Conservation (phyloP, 1,140 invertebrate genomes). For the Paracyclopina nana region DNA sequence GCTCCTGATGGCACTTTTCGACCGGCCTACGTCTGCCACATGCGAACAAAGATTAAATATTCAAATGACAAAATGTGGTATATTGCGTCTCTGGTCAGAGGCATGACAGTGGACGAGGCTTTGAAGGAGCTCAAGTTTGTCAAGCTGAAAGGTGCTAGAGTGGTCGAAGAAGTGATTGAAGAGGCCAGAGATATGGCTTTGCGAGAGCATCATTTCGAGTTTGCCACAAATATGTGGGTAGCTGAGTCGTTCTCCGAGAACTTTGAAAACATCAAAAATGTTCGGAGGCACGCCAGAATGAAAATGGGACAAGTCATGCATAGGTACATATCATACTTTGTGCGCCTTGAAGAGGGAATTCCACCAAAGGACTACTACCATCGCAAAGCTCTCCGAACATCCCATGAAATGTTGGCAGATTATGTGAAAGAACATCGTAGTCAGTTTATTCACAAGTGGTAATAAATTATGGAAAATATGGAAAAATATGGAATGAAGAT, state of each 20-base stretch:
- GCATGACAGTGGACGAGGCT: slow-evolving; percentile 82
- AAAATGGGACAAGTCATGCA: slow-evolving; percentile 51
- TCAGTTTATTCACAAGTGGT: slow-evolving; percentile 20
- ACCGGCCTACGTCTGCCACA: slow-evolving; percentile 53
- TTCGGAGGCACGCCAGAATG: slow-evolving; percentile 52
- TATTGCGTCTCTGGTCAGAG: slow-evolving; percentile 57
- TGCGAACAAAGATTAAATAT: slow-evolving; percentile 62
- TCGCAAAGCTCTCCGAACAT: slow-evolving; percentile 33
- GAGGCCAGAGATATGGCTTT: slow-evolving; percentile 78
- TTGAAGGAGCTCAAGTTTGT: slow-evolving; percentile 61
- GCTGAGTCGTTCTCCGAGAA: slow-evolving; percentile 66
- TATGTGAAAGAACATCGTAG: slow-evolving; percentile 38
- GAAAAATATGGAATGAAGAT: too few species aligned
- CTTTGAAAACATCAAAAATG: slow-evolving; percentile 51
- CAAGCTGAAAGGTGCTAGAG: slow-evolving; percentile 49
- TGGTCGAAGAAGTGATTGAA: slow-evolving; percentile 53
- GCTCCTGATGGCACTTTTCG: background rate
- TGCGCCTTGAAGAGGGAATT: slow-evolving; percentile 69
- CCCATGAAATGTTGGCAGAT: slow-evolving; percentile 45
- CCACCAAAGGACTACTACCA: slow-evolving; percentile 62
- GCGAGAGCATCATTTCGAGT: slow-evolving; percentile 78
- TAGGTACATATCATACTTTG: slow-evolving; percentile 64
- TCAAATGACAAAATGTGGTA: slow-evolving; percentile 83
- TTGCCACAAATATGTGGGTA: slow-evolving; percentile 85
- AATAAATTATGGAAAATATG: too few species aligned